These are phyloP conservation scores for Monochamus saltuarius DNA, from an alignment of 1,140 invertebrate genomes.

Conservation along the genomic window DNA sequence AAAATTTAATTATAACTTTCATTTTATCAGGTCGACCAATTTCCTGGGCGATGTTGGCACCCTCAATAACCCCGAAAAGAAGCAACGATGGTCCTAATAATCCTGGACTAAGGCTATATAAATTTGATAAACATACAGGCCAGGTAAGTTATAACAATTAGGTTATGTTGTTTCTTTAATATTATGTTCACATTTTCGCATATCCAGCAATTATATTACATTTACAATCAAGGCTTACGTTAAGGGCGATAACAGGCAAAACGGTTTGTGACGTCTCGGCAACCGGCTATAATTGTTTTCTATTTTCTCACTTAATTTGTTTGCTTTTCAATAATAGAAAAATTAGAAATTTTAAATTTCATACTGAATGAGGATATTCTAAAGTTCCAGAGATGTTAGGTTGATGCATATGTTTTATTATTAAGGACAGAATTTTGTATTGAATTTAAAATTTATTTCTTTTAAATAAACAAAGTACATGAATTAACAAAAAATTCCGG, in stretches of 20 bases:
- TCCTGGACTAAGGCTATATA: constrained; percentile 83
- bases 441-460: too few species aligned
- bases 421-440: too few species aligned
- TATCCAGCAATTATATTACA: neutral
- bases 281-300: neutral
- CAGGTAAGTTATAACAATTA: constrained; percentile 58
- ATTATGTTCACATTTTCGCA: neutral
- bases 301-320: neutral
- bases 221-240: neutral
- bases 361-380: too few species aligned
- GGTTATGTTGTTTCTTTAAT: neutral
- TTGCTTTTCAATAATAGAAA: too few species aligned
- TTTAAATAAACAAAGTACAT: too few species aligned
- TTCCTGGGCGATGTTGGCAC: constrained; percentile 82
- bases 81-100: constrained; percentile 76
- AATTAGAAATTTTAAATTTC: too few species aligned
- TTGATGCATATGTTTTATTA: too few species aligned
- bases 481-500: too few species aligned
- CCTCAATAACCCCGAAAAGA: constrained; percentile 80
- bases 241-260: too few species aligned
- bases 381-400: too few species aligned
- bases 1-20: too few species aligned
- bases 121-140: constrained; percentile 82
- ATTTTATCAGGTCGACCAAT: constrained; percentile 66
- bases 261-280: neutral